A percentile compares a stretch with the other conserved stretches of the same genome.
These are phyloP conservation scores for Mamestra configurata DNA, from an alignment of 1,140 invertebrate genomes.

Conservation along the genomic window DNA sequence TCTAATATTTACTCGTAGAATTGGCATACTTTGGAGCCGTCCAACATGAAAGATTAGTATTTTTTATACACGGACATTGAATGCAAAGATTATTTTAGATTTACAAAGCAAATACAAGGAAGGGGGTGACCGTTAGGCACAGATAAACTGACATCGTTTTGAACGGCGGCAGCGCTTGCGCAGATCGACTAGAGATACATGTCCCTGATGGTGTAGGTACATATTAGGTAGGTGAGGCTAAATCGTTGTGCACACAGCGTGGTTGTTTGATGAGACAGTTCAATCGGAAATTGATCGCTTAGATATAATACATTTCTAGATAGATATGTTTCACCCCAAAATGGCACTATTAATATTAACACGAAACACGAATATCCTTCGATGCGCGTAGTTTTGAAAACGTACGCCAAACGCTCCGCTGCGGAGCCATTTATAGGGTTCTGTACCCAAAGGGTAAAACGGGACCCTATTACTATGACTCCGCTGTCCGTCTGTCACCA, in stretches of 20 bases:
- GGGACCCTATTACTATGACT: too few species aligned
- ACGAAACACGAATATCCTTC: too few species aligned
- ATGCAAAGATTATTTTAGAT: conserved; percentile 55
- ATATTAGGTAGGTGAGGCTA: not conserved
- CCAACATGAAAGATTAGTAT: conserved; percentile 46
- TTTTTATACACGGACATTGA: conserved; percentile 41
- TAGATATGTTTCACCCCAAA: too few species aligned
- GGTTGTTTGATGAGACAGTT: not conserved
- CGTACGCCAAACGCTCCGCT: too few species aligned
- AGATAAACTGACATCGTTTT: conserved; percentile 74
- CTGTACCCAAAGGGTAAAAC: too few species aligned
- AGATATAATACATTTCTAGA: too few species aligned
- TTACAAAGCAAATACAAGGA: conserved; percentile 69
- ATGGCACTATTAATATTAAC: too few species aligned
- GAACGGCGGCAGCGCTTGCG: conserved; percentile 19
- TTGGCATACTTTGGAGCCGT: conserved; percentile 16
- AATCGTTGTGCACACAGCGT: not conserved
- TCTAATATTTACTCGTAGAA: conserved; percentile 27
- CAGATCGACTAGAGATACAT: conserved; percentile 26
- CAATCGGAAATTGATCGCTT: not conserved
- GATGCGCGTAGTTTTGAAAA: too few species aligned
- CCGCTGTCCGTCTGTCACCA: too few species aligned
- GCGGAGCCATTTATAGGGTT: too few species aligned
- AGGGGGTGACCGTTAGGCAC: conserved; percentile 74
- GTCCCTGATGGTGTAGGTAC: conserved; percentile 5